A percentile compares a stretch with the other conserved stretches of the same genome.
These are phyloP conservation scores for Lucilia sericata DNA, from an alignment of 1,140 invertebrate genomes.

Conservation along the genomic window DNA sequence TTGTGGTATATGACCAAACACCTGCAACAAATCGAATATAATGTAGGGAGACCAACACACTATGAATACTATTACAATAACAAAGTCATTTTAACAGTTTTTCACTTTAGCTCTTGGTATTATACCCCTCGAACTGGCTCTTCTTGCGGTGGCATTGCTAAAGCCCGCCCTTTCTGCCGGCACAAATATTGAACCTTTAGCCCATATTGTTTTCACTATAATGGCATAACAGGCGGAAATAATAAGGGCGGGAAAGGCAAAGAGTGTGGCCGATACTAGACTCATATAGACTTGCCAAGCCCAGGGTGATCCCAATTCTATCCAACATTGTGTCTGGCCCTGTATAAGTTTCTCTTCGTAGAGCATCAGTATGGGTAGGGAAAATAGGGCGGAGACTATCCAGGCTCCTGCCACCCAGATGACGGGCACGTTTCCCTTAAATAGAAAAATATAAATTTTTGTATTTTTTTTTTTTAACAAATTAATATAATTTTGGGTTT, in stretches of 20 bases:
- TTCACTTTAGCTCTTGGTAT: conserved; percentile 96
- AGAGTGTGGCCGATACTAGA: conserved; percentile 83
- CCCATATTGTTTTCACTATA: conserved; percentile 94
- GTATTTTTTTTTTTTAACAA: too few species aligned
- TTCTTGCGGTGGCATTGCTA: conserved; percentile 71
- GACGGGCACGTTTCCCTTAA: conserved; percentile 84
- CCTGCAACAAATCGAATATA: conserved; percentile 92
- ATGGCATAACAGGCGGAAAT: conserved; percentile 92
- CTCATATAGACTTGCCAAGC: conserved; percentile 93
- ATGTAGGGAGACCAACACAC: conserved; percentile 97
- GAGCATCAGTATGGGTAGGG: conserved; percentile 84
- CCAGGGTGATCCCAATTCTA: conserved; percentile 79
- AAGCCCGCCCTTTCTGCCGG: conserved; percentile 69
- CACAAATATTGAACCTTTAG: conserved; percentile 74
- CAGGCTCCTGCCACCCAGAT: conserved; percentile 85
- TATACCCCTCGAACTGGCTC: conserved; percentile 85
- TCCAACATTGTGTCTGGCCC: conserved; percentile 90
- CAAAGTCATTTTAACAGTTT: conserved; percentile 97
- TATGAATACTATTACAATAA: conserved; percentile 95
- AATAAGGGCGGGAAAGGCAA: conserved; percentile 89
- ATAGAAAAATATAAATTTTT: too few species aligned
- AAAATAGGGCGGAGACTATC: conserved; percentile 86
- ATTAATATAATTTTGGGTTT: too few species aligned
- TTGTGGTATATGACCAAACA: conserved; percentile 85
- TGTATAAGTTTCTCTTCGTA: conserved; percentile 83